Percentiles rank a stretch among this genome's conserved stretches.
Evolutionary conservation across 2,797 vertebrate genomes (phyloP).

Genomic region (Natrix natrix): DNA sequence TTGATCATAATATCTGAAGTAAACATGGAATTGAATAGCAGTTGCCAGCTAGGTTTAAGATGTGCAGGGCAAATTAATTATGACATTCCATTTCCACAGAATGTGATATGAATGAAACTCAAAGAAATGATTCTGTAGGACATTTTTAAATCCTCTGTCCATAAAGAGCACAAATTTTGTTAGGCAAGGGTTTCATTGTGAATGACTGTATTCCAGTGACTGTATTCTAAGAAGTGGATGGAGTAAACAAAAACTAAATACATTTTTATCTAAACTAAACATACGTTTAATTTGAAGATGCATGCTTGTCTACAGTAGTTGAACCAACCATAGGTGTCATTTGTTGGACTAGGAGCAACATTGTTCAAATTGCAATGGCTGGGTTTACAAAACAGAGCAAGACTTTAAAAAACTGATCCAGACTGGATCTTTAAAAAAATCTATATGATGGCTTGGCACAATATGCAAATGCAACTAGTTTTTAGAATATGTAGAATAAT

Average conservation of each 20-base stretch:
- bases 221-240: not conserved
- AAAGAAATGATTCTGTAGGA: not conserved
- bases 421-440: not conserved
- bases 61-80: not conserved
- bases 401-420: not conserved
- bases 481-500: not conserved
- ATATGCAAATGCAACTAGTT: not conserved
- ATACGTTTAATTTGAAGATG: not conserved
- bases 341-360: not conserved
- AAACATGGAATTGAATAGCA: constrained; percentile 13
- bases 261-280: not conserved
- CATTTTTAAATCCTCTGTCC: not conserved
- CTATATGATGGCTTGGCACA: not conserved
- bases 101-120: not conserved
- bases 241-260: not conserved
- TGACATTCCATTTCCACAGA: not conserved
- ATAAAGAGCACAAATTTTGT: not conserved
- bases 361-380: not conserved
- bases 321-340: not conserved
- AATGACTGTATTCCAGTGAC: not conserved
- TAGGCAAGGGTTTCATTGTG: not conserved
- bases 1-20: constrained; percentile 20
- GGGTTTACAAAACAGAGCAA: not conserved
- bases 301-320: not conserved
- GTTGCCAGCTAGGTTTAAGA: constrained; percentile 9